Evolutionary conservation across 2,113 vertebrate genomes (phyloP).

Genomic region (Buteo buteo): DNA sequence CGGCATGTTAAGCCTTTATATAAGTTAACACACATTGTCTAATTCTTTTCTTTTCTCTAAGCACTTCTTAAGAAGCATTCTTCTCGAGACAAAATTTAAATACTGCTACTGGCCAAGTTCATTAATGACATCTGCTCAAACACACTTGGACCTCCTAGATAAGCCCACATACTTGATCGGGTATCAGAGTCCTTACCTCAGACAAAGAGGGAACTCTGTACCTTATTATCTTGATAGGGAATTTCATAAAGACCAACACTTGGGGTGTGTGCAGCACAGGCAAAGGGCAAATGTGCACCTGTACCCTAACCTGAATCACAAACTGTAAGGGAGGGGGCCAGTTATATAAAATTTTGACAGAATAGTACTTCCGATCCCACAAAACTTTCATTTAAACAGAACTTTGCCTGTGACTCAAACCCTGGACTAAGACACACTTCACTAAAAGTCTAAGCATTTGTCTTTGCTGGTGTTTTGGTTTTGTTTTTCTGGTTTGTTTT

Average conservation of each 20-base stretch:
- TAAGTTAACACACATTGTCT: neutral
- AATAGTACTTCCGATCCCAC: neutral
- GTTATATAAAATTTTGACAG: neutral
- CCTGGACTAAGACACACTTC: neutral
- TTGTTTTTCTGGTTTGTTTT: neutral
- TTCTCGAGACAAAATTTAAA: neutral
- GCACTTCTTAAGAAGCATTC: neutral
- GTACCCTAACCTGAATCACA: neutral
- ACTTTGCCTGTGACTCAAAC: neutral
- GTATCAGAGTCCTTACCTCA: neutral
- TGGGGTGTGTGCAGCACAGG: neutral
- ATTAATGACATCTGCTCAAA: neutral
- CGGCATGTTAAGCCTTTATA: accelerated
- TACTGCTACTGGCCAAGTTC: neutral
- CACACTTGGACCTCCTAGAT: neutral
- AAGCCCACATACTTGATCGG: accelerated
- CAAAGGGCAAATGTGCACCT: neutral
- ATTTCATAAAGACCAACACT: neutral
- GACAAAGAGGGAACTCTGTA: neutral
- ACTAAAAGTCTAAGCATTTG: neutral
- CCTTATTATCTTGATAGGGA: neutral
- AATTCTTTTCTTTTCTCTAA: neutral
- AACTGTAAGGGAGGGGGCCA: neutral
- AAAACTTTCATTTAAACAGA: neutral
- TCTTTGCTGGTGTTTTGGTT: neutral